Evolutionary conservation across 2,797 vertebrate species (phyloP).

Genomic region (Micrastur ruficollis): DNA sequence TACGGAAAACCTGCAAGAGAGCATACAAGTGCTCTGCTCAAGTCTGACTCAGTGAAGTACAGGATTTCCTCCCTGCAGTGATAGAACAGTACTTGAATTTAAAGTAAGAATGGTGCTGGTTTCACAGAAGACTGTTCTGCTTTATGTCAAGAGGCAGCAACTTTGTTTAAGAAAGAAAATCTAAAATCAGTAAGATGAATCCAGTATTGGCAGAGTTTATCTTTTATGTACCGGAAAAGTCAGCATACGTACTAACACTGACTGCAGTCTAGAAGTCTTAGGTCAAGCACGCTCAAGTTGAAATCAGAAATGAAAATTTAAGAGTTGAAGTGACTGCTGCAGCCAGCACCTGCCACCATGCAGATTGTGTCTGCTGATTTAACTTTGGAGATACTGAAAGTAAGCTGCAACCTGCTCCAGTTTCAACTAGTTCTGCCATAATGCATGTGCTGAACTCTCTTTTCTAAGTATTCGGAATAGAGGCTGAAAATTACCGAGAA

Average conservation of each 20-base stretch:
- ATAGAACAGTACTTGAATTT: neutral
- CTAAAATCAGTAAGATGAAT: neutral
- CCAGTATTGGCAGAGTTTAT: neutral
- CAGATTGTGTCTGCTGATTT: too few species aligned
- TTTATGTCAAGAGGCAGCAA: neutral
- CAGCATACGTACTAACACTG: too few species aligned
- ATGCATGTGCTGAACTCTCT: rapidly evolving
- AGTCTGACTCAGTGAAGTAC: neutral
- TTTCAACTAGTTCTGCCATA: neutral
- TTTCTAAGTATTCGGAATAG: neutral
- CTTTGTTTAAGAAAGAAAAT: neutral
- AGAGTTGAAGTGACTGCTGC: neutral
- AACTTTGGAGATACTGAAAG: rapidly evolving
- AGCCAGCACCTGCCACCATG: neutral
- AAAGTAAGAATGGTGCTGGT: neutral
- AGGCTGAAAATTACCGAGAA: neutral
- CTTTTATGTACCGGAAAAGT: neutral
- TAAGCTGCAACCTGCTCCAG: neutral
- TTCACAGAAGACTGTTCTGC: neutral
- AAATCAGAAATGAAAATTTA: neutral
- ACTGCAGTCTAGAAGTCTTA: neutral
- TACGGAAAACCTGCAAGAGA: neutral
- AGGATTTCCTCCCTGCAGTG: neutral
- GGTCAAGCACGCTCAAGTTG: neutral
- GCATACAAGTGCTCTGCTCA: neutral